Evolutionary conservation across 2,113 vertebrate species (phyloP).

Genomic region (Anhinga rufa): DNA sequence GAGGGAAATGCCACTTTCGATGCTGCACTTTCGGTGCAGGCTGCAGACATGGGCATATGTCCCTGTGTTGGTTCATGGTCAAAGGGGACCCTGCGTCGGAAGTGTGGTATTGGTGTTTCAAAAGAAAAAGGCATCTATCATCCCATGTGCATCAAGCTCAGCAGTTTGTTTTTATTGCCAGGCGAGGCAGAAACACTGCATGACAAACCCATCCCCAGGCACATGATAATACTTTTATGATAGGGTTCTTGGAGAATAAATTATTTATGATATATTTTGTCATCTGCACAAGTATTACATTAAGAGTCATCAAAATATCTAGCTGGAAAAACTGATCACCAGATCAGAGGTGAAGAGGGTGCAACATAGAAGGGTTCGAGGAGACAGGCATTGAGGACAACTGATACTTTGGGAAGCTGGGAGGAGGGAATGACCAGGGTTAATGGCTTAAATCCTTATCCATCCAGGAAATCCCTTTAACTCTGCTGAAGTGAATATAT

Average conservation of each 20-base stretch:
- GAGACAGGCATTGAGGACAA: not conserved
- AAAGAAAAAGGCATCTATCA: not conserved
- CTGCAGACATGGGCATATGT: not conserved
- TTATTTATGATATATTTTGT: not conserved
- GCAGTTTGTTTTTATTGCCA: not conserved
- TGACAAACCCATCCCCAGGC: not conserved
- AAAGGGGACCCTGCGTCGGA: not conserved
- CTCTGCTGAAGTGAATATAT: not conserved
- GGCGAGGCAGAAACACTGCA: not conserved
- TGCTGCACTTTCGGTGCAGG: not conserved
- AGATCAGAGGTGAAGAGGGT: not conserved
- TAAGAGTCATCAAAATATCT: not conserved
- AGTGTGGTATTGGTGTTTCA: not conserved
- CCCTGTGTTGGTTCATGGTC: not conserved
- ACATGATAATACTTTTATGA: not conserved
- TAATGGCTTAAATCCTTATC: conserved; percentile 25
- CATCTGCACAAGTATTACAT: not conserved
- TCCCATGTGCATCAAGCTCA: not conserved
- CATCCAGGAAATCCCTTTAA: conserved; percentile 45
- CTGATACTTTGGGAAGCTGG: not conserved
- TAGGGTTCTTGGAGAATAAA: not conserved
- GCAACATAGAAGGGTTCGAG: not conserved
- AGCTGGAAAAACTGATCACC: not conserved
- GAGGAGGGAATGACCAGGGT: not conserved
- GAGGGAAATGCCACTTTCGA: not conserved